Evolutionary conservation across 1,140 invertebrate species (phyloP), one percentile per base, ranked within the genome.

Genomic region (Leguminivora glycinivorella): DNA sequence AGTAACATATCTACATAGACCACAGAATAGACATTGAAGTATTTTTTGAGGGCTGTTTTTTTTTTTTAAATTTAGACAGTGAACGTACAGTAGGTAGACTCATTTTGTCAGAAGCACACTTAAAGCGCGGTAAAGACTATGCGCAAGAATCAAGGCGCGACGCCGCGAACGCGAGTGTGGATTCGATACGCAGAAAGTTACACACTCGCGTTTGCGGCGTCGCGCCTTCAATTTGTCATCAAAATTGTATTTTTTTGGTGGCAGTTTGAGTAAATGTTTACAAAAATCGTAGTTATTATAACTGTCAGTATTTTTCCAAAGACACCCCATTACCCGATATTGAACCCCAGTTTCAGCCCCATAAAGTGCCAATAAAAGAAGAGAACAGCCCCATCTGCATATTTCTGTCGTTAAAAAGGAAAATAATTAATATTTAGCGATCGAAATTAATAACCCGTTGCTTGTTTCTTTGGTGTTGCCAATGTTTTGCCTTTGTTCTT

Each of bases 341-440:
- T 63, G 58, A 63, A 63, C 56, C 24, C 24, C 56, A 40, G 70
- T 70, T 70, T 70, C 70, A 58, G 38, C 63, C 24, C 56, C 52
- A 70, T 70, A 70, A 70, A 70, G 17, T 70, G 17, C 52, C 69
- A 60, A 58, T 70, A 70, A 70, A 70, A 70, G 47, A 70, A 69
- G 12, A 69, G 12, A 70, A 43, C 29, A 12, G 47, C 47, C 58
- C 26, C 26, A 70, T 70, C 38, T 70, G 69, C 69, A 70, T 70
- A 58, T 70, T 70, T 70, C 10, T 31, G 52, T 56, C 69, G 38
- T 70, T 58, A 58, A 52, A 56, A 52, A 60, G 25, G 52, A 70
- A 70, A 60, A 58, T 38, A 70, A 69, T 69, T 69, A 69, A 69
- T 56, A 52, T 52, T 70, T 70, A 31, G 56, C 25, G 24, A 17